Percentiles rank a stretch among this genome's conserved stretches.
Conservation (phyloP, 2,888 invertebrate species). For the Mesorhabditis spiculigera region DNA sequence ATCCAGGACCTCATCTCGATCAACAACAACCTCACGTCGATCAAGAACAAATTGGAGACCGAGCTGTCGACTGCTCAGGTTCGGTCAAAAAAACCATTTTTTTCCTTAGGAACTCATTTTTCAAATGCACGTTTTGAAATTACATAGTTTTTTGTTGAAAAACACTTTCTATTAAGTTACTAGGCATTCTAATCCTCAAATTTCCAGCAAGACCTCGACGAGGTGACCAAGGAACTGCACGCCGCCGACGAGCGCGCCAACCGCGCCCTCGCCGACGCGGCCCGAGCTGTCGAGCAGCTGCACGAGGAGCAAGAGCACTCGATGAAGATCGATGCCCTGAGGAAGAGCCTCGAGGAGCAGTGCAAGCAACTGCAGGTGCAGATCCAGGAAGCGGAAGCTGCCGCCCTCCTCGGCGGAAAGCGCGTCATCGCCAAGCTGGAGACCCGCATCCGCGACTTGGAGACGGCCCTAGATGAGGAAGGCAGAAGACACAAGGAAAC, state of each 20-base stretch:
- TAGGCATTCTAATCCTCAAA: no score
- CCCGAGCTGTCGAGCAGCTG: constrained; percentile 86
- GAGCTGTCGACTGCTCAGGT: constrained; percentile 74
- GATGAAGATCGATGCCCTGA: constrained; percentile 92
- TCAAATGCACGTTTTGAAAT: no score
- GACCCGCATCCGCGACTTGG: constrained; percentile 85
- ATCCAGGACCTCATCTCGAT: constrained; percentile 69
- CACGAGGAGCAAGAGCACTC: constrained; percentile 95
- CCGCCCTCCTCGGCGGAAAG: constrained; percentile 91
- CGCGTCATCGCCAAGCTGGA: constrained; percentile 96
- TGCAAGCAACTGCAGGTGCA: constrained; percentile 76
- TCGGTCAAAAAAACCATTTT: constrained; percentile 8
- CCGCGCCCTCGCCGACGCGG: constrained; percentile 78
- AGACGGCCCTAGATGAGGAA: constrained; percentile 90
- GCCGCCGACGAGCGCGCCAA: constrained; percentile 85
- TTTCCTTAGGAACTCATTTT: no score
- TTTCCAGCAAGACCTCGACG: constrained; percentile 77
- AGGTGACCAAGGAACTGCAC: constrained; percentile 78
- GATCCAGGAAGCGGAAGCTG: constrained; percentile 85
- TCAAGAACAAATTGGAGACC: constrained; percentile 70
- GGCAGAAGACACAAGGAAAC: constrained; percentile 94
- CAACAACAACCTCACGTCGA: constrained; percentile 88
- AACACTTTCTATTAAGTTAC: no score
- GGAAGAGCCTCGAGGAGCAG: constrained; percentile 94
- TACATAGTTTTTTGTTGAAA: no score